Evolutionary conservation across 2,113 vertebrate species (phyloP).

Genomic region (Sceloporus tristichus): DNA sequence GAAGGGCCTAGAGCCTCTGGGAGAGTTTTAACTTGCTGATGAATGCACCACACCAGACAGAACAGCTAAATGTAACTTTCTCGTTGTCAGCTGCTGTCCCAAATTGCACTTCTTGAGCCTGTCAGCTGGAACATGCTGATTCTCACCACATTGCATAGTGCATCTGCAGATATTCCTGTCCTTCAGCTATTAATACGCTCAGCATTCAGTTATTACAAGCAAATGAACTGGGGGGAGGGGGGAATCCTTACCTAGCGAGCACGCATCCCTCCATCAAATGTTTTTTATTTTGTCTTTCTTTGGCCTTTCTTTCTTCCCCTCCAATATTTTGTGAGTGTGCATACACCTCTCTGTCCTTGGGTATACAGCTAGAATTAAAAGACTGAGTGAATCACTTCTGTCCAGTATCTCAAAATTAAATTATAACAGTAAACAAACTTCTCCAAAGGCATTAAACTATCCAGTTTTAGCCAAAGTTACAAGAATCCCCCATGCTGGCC

Average conservation of each 20-base stretch:
- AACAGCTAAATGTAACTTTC: background rate
- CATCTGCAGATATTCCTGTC: background rate
- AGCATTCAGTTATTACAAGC: background rate
- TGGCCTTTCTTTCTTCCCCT: background rate
- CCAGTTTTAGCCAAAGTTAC: too few species aligned
- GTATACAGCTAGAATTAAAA: background rate
- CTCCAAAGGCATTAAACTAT: background rate
- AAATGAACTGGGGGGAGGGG: background rate
- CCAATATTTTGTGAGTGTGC: background rate
- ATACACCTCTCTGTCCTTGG: background rate
- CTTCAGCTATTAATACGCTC: background rate
- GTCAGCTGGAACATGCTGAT: background rate
- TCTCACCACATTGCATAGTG: background rate
- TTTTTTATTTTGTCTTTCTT: background rate
- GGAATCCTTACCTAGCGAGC: background rate
- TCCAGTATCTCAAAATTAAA: background rate
- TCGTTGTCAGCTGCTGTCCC: background rate
- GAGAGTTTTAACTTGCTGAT: slow-evolving; percentile 38
- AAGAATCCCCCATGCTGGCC: too few species aligned
- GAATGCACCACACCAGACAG: slow-evolving; percentile 12
- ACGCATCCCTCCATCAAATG: background rate
- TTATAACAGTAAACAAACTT: background rate
- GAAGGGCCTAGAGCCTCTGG: background rate
- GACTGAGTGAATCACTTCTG: background rate
- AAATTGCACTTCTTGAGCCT: slow-evolving; percentile 1